These are phyloP conservation scores for Papilio demoleus DNA, from an alignment of 2,888 invertebrate species.

Conservation along the genomic window DNA sequence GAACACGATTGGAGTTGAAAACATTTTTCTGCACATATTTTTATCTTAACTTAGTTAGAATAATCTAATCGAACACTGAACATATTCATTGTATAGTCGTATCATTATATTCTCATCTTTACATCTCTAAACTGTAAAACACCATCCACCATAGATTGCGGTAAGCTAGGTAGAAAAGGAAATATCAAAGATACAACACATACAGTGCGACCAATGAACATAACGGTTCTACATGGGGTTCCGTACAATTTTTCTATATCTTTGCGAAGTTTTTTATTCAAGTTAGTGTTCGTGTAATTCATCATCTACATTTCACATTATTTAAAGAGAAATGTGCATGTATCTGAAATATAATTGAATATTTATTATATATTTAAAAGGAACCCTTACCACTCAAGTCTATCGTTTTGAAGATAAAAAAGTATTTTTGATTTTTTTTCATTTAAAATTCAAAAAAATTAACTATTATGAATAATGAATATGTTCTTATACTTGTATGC, in stretches of 20 bases:
- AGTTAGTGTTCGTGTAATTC: too few species aligned
- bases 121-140: conserved; percentile 21
- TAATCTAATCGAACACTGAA: conserved; percentile 22
- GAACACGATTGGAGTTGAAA: conserved; percentile 34
- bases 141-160: conserved; percentile 35
- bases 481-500: too few species aligned
- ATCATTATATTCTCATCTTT: conserved; percentile 23
- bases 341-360: too few species aligned
- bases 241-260: conserved; percentile 30
- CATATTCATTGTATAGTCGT: conserved; percentile 14
- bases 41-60: background rate
- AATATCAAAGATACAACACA: conserved; percentile 22
- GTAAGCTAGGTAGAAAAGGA: conserved; percentile 33
- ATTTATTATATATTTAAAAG: too few species aligned
- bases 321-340: too few species aligned
- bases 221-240: conserved; percentile 34
- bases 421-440: too few species aligned
- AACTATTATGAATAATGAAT: too few species aligned
- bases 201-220: conserved; percentile 11
- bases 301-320: too few species aligned
- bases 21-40: conserved; percentile 34
- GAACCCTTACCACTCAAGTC: too few species aligned
- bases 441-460: too few species aligned
- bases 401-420: too few species aligned
- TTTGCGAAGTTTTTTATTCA: too few species aligned